Evolutionary conservation across 2,888 invertebrate genomes (phyloP), one percentile per base, ranked within the genome.

Genomic region (Noctua pronuba): DNA sequence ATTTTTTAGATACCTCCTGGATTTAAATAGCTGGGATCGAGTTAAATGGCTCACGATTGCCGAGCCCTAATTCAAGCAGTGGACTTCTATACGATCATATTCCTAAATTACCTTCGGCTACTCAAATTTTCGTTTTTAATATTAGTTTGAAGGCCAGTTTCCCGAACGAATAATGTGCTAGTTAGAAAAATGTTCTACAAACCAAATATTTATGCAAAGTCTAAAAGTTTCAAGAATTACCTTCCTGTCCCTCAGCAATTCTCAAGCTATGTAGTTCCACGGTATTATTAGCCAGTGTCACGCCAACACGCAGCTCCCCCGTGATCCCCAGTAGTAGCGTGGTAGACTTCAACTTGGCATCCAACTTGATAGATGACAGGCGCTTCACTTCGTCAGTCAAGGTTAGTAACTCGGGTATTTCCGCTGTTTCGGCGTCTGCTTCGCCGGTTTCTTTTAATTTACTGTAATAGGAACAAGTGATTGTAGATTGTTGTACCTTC

Each of bases 311-410:
- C 8, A 98, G 92, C 92, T 98, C 98, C 5, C 97, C 97, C 11
- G 97, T 98, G 74, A 97, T 97, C 3, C 99, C 98, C 77, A 98
- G 93, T 49, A 98, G 94, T 5, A 98, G 92, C 88, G 98, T 97
- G 1, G 98, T 94, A 0, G 98, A 97, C 93, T 98, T 98, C 55
- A 98, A 95, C 94, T 98, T 98, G n/a, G 97, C 97, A 0, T 97
- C 95, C 28, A 97, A 93, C 92, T 97, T 98, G 8, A 98, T 96
- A 8, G 97, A 96, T 1, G 97, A 96, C 28, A 98, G 93, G 52
- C 98, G 96, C 86, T 97, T 97, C 0, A 99, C 98, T 95, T 98
- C 98, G 92, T 99, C 99, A 1, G 97, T 97, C 6, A 99, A 94
- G 31, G 97, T 97, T 10, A 98, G 91, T 0, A 94, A 73, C 79